Evolutionary conservation across 2,113 vertebrate genomes (phyloP).

Genomic region (Cebidichthys violaceus): DNA sequence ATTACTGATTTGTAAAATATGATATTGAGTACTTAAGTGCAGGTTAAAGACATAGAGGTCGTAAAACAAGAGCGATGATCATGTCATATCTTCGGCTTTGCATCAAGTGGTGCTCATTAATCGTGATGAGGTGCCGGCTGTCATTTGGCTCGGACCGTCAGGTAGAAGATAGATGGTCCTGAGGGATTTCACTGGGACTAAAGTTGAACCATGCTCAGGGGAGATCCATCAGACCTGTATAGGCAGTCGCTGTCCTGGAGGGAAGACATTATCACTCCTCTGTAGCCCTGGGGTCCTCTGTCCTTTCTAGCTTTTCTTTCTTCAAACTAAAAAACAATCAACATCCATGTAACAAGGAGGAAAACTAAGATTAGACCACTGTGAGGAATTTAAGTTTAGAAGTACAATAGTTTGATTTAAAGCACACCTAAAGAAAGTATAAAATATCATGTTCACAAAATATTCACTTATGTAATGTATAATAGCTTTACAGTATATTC

Average conservation of each 20-base stretch:
- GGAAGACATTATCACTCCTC: conserved; percentile 3
- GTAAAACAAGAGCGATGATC: conserved; percentile 64
- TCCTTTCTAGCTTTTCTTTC: neutral
- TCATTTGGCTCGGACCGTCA: conserved; percentile 65
- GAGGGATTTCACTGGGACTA: conserved; percentile 46
- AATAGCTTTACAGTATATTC: too few species aligned
- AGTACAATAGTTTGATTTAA: too few species aligned
- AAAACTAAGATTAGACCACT: neutral
- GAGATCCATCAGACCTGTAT: conserved; percentile 63
- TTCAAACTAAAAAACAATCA: conserved; percentile 13
- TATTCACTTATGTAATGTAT: too few species aligned
- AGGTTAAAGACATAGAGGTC: conserved; percentile 42
- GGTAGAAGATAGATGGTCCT: conserved; percentile 59
- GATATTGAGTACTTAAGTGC: neutral
- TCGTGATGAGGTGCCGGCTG: conserved; percentile 44
- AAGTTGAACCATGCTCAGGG: conserved; percentile 53
- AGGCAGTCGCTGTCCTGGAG: conserved; percentile 30
- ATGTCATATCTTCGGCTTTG: conserved; percentile 53
- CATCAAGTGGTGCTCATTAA: conserved; percentile 67
- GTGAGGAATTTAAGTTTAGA: too few species aligned
- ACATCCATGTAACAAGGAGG: neutral
- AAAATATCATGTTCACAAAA: too few species aligned
- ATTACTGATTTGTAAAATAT: conserved; percentile 24
- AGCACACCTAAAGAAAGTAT: too few species aligned
- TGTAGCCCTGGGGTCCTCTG: neutral